Conservation (phyloP, 2,797 vertebrate genomes). For the Lutjanus campechanus region DNA sequence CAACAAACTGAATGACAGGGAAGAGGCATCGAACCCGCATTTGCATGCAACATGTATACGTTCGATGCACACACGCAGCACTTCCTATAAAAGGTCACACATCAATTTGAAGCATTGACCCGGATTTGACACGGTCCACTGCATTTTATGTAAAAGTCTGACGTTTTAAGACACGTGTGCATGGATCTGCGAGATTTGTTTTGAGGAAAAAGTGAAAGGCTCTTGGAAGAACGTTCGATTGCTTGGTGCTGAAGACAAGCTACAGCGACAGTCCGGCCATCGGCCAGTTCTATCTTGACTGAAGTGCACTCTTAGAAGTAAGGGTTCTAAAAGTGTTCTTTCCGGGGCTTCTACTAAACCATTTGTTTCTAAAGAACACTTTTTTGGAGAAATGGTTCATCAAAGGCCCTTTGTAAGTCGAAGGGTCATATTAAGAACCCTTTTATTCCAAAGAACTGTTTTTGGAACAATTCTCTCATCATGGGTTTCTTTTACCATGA, state of each 20-base stretch:
- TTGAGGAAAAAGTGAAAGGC: neutral
- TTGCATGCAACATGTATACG: slow-evolving; percentile 3
- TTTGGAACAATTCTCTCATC: no score
- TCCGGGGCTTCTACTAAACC: no score
- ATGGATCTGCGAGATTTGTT: neutral
- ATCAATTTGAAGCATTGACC: neutral
- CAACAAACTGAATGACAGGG: neutral
- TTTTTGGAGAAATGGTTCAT: no score
- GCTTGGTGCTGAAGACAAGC: neutral
- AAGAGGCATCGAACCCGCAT: neutral
- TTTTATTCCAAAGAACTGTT: no score
- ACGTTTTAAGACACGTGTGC: neutral
- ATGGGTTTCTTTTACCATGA: no score
- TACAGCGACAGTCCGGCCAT: neutral
- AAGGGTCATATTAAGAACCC: no score
- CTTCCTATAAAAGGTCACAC: neutral
- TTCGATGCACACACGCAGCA: neutral
- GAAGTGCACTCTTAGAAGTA: neutral
- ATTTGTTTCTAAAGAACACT: no score
- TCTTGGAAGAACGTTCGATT: neutral
- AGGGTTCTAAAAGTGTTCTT: no score
- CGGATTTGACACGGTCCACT: neutral
- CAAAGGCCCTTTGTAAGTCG: no score
- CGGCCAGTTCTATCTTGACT: neutral
- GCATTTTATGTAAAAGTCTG: neutral